These are phyloP conservation scores for Scrobipalpa atriplicella DNA, from an alignment of 2,888 invertebrate genomes.

Conservation along the genomic window DNA sequence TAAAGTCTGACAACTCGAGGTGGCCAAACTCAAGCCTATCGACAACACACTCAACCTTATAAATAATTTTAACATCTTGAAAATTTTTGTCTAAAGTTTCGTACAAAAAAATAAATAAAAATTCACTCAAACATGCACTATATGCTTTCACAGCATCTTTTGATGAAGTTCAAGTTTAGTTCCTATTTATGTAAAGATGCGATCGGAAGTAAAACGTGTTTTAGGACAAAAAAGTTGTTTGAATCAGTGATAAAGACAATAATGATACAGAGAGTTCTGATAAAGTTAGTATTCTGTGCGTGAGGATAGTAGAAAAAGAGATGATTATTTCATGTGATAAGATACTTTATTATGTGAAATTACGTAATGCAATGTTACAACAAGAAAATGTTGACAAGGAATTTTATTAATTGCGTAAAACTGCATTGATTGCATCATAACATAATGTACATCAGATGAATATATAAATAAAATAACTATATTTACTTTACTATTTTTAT, in stretches of 20 bases:
- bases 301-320: constrained; percentile 35
- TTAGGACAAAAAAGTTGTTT: neutral
- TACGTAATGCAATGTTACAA: neutral
- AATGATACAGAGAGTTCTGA: constrained; percentile 27
- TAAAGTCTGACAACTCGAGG: constrained; percentile 49
- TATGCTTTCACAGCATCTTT: constrained; percentile 28
- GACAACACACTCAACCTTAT: constrained; percentile 51
- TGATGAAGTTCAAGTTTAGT: neutral
- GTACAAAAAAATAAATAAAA: neutral
- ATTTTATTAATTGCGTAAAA: neutral
- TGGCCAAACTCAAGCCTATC: constrained; percentile 54
- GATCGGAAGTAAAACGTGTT: constrained; percentile 18
- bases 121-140: neutral
- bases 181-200: constrained; percentile 16
- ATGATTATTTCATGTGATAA: neutral
- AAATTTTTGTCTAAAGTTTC: constrained; percentile 29
- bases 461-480: no score
- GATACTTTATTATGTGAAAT: constrained; percentile 8
- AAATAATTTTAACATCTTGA: constrained; percentile 53
- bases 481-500: no score
- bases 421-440: neutral
- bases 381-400: neutral
- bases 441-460: no score
- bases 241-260: constrained; percentile 15
- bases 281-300: constrained; percentile 38